Evolutionary conservation across 2,797 vertebrate genomes (phyloP).

Genomic region (Peromyscus melanophrys): DNA sequence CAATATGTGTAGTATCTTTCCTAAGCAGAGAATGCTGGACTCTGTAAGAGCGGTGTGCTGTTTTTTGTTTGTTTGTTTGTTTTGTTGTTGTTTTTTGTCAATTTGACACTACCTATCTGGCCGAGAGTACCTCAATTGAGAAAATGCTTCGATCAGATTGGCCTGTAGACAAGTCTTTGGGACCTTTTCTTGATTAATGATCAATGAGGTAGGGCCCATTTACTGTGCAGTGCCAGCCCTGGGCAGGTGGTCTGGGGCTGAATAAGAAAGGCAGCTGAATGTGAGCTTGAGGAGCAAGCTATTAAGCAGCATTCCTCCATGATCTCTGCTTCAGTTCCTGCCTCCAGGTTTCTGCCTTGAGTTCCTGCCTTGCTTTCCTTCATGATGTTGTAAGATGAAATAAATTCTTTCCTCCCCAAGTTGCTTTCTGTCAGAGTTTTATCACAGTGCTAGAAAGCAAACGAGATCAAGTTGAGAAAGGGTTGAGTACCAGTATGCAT

Average conservation of each 20-base stretch:
- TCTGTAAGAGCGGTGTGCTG: not conserved
- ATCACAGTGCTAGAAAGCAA: not conserved
- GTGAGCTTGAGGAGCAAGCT: not conserved
- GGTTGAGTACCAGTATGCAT: not conserved
- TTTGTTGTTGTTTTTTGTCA: too few species aligned
- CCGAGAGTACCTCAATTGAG: not conserved
- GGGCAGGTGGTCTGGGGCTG: not conserved
- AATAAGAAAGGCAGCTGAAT: not conserved
- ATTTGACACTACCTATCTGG: not conserved
- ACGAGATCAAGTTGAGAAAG: not conserved
- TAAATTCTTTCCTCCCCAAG: not conserved
- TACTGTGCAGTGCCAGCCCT: not conserved
- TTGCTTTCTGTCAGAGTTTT: not conserved
- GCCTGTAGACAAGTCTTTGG: not conserved
- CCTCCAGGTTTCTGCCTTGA: not conserved
- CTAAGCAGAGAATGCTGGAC: not conserved
- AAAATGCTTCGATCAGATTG: not conserved
- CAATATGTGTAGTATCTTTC: not conserved
- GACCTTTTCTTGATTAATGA: not conserved
- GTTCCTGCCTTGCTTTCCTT: not conserved
- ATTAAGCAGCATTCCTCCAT: not conserved
- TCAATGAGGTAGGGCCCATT: not conserved
- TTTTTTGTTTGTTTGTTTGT: not conserved
- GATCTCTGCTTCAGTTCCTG: not conserved
- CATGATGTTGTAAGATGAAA: not conserved